Evolutionary conservation across 2,113 vertebrate genomes (phyloP).

Genomic region (Chrysemys picta): DNA sequence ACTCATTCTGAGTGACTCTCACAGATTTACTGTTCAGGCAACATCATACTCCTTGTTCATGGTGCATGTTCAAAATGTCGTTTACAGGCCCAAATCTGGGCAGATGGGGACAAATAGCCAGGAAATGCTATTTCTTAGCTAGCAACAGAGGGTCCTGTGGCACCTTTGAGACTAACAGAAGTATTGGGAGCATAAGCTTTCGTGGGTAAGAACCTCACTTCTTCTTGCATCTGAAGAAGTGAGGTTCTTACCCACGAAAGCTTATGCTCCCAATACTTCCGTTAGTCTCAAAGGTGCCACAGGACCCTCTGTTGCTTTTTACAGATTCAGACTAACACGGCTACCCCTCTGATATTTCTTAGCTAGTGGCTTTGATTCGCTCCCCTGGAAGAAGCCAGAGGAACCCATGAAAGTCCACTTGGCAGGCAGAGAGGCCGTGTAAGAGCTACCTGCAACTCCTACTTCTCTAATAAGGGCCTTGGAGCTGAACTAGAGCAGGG

Average conservation of each 20-base stretch:
- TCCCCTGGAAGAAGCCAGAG: not conserved
- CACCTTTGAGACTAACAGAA: too few species aligned
- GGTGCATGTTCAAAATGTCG: rapidly evolving
- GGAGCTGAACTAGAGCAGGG: not conserved
- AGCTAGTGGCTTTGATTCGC: not conserved
- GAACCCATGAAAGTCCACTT: not conserved
- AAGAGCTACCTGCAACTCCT: not conserved
- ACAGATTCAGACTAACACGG: too few species aligned
- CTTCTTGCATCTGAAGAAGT: too few species aligned
- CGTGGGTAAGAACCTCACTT: too few species aligned
- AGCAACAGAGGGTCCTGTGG: not conserved
- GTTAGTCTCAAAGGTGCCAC: too few species aligned
- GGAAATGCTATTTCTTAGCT: not conserved
- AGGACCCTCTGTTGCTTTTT: too few species aligned
- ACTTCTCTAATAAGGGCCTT: not conserved
- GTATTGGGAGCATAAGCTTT: too few species aligned
- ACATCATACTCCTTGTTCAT: not conserved
- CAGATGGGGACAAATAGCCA: not conserved
- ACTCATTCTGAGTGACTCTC: rapidly evolving
- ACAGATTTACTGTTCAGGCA: not conserved
- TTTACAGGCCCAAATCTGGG: not conserved
- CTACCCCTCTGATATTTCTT: not conserved
- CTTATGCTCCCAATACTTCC: too few species aligned
- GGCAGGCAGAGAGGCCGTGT: not conserved
- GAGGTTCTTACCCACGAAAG: too few species aligned